Conservation (phyloP, 2,888 invertebrate genomes). For the Plagodis pulveraria region DNA sequence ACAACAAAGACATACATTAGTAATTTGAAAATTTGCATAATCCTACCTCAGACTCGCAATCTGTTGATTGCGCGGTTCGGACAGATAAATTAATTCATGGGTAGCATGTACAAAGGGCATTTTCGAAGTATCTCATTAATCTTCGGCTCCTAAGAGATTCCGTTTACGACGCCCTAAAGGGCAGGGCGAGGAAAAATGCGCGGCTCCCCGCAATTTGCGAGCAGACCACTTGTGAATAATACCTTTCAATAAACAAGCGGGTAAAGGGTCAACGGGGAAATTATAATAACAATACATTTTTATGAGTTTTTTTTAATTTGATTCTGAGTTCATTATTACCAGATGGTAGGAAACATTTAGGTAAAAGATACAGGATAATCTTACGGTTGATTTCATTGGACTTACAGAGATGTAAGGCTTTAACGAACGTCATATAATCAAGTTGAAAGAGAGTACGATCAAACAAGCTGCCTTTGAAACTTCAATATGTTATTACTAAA, state of each 20-base stretch:
- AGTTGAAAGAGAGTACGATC: too few species aligned
- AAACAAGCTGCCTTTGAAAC: too few species aligned
- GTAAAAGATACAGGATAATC: background rate
- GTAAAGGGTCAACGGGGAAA: constrained; percentile 36
- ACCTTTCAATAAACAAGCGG: constrained; percentile 38
- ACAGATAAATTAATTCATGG: constrained; percentile 53
- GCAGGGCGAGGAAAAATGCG: constrained; percentile 46
- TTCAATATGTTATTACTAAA: too few species aligned
- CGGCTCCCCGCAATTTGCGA: constrained; percentile 45
- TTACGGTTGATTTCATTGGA: too few species aligned
- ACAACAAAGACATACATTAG: constrained; percentile 28
- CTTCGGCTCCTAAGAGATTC: constrained; percentile 50
- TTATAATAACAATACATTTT: constrained; percentile 33
- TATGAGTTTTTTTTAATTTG: constrained; percentile 26
- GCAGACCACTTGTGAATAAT: constrained; percentile 38
- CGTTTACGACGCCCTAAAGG: constrained; percentile 52
- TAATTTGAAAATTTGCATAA: constrained; percentile 37
- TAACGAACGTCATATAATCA: too few species aligned
- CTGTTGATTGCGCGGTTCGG: constrained; percentile 30
- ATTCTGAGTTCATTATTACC: constrained; percentile 19
- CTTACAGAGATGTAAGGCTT: too few species aligned
- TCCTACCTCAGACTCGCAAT: constrained; percentile 30
- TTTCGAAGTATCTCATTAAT: constrained; percentile 54
- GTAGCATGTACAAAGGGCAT: constrained; percentile 46
- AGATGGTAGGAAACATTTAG: constrained; percentile 13